Evolutionary conservation across 2,888 invertebrate species (phyloP), one percentile per base, ranked within the genome.

Genomic region (Pterostichus niger): DNA sequence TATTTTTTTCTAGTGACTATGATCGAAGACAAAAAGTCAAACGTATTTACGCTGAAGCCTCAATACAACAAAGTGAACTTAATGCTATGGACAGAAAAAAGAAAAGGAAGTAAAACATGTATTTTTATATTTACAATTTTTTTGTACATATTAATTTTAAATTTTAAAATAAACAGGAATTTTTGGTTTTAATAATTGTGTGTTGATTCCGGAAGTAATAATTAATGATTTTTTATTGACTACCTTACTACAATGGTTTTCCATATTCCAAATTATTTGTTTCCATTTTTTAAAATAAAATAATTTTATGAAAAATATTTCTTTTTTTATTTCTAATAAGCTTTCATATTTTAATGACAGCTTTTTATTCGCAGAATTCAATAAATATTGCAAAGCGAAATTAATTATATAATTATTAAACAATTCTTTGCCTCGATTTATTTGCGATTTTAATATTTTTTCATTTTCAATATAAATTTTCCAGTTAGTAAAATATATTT

Each of bases 21-120:
- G 94, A 96, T 86, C 93, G 97, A 6, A 95, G 94, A 87, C 93
- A 94, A 68, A 97, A 96, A 89, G 97, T 97, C 85, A 96, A 94
- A 88, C 94, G 94, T 87, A 95, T 98, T 79, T 95, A 94, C 90
- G 93, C 95, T 11, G 96, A 96, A 82, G 95, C 97, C 1, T 93
- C 96, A 0, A 90, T 93, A 83, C 97, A 97, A 88, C 97, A 97
- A 89, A 94, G 95, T 33, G 97, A 97, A 88, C 91, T 96, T 61
- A 96, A 97, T 86, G 94, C 94, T 87, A 87, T 97, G 85, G 92
- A 93, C 84, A 92, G 92, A 86, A 92, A 93, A 86, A 93, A 90
- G 84, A 90, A 89, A 84, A 86, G 86, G 83, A 87, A 86, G 83
- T 85, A 85, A 84, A 56, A 35, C 11, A 33, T 31, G 24, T 49